Base-by-base conservation (phyloP, 2,888 invertebrate species). In the Malacosoma neustria region DNA sequence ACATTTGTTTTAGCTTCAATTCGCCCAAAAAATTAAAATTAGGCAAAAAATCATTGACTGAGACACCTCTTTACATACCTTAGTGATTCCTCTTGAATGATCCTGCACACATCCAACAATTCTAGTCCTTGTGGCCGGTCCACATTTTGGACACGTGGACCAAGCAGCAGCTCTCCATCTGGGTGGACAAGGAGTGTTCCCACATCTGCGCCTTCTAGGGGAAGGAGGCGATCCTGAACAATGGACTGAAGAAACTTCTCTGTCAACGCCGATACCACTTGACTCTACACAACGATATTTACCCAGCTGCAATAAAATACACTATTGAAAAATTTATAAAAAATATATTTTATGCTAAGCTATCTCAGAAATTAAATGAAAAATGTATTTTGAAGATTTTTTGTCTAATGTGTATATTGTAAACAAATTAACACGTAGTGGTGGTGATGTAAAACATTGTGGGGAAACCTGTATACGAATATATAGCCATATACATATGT, bases 131-230 rank as follows among this genome's bases (percentile, higher is more conserved):
- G 86, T 77, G 1, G 94, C 93, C n/a, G 90, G 88, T 3, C 94
- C 93, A 66, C 97, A 96, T 9, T 88, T 84, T 7, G 92, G 92
- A 55, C 97, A 97, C 0, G 89, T 75, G 5, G 91, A 88, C 96
- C 97, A 97, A 3, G 91, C 87, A 1, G 88, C 89, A 0, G 91
- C 88, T 11, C 91, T 82, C 97, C 97, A 97, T 48, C 93, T 90
- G 0, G 95, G 92, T 0, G 93, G 90, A 61, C 96, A 97, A 0
- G 93, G 91, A 36, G 89, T 88, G 9, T 91, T 93, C 41, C 94
- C 95, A 61, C 94, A 94, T 15, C 90, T 87, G 55, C 92, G 61
- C 45, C 84, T 60, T 7, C 65, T 60, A 0, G 89, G 52, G 71
- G 82, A 63, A 89, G 96, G 64, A 87, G 89, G 43, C 85, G 90